These are phyloP conservation scores for Trachelipus rathkii DNA, from an alignment of 1,140 invertebrate genomes.

Conservation along the genomic window DNA sequence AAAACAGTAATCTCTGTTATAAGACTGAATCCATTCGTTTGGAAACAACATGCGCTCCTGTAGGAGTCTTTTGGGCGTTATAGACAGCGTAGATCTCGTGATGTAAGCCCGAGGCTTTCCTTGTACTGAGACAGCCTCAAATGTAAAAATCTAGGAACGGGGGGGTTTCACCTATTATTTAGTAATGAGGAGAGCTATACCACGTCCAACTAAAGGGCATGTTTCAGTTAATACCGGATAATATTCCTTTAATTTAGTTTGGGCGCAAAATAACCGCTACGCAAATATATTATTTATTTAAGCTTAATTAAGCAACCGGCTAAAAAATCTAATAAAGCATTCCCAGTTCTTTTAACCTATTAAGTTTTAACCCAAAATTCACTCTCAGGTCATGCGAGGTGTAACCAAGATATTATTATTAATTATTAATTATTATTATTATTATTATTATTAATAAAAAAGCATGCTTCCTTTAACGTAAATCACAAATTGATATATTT, in stretches of 20 bases:
- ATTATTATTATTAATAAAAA: too few relatives aligned
- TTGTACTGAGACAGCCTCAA: constrained; percentile 75
- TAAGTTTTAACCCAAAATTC: too few relatives aligned
- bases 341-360: too few relatives aligned
- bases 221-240: not conserved
- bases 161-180: constrained; percentile 33
- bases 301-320: not conserved
- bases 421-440: too few relatives aligned
- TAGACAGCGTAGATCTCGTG: constrained; percentile 65
- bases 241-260: not conserved
- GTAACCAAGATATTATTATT: too few relatives aligned
- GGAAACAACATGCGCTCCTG: constrained; percentile 37
- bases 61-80: constrained; percentile 27
- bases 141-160: constrained; percentile 73
- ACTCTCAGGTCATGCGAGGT: too few relatives aligned
- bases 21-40: constrained; percentile 41
- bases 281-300: too few relatives aligned
- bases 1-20: constrained; percentile 43
- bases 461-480: too few relatives aligned
- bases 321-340: too few relatives aligned
- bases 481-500: too few relatives aligned
- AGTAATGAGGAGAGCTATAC: not conserved
- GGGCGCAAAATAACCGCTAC: not conserved
- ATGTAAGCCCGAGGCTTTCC: constrained; percentile 72
- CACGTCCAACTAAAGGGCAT: not conserved